These are phyloP conservation scores for Lynx canadensis DNA, from an alignment of 2,113 vertebrate genomes.

Conservation along the genomic window DNA sequence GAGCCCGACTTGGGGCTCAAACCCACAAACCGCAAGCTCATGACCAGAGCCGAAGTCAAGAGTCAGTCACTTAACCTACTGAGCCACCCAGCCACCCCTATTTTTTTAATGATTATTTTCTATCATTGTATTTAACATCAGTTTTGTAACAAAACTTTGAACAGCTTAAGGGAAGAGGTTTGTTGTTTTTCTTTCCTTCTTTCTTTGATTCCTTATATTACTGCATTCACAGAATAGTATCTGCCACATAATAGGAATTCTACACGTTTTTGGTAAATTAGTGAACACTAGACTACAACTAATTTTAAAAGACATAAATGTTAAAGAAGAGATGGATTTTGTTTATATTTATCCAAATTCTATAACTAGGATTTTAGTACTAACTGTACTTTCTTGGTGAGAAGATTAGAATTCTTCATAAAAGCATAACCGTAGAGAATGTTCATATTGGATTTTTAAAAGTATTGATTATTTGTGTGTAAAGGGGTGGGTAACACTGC, in stretches of 20 bases:
- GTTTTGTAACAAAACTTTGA: background rate
- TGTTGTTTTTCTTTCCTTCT: background rate
- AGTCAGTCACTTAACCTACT: too few species aligned
- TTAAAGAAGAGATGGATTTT: background rate
- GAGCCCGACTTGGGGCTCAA: too few species aligned
- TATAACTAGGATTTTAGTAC: constrained; percentile 1
- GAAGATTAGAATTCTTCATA: background rate
- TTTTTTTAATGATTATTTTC: too few species aligned
- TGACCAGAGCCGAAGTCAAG: too few species aligned
- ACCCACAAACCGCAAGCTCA: too few species aligned
- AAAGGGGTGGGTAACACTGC: background rate
- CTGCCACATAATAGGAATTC: background rate
- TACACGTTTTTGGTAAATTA: background rate
- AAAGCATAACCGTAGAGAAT: background rate
- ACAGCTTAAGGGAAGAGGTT: background rate
- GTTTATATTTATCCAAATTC: background rate
- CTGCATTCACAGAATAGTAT: background rate
- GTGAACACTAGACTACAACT: background rate
- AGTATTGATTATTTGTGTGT: background rate
- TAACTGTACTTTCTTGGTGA: background rate
- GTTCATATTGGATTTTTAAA: background rate
- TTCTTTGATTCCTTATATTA: background rate
- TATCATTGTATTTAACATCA: background rate
- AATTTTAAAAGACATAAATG: background rate
- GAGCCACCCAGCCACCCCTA: too few species aligned